Evolutionary conservation across 2,113 vertebrate species (phyloP).

Genomic region (Channa maculata): DNA sequence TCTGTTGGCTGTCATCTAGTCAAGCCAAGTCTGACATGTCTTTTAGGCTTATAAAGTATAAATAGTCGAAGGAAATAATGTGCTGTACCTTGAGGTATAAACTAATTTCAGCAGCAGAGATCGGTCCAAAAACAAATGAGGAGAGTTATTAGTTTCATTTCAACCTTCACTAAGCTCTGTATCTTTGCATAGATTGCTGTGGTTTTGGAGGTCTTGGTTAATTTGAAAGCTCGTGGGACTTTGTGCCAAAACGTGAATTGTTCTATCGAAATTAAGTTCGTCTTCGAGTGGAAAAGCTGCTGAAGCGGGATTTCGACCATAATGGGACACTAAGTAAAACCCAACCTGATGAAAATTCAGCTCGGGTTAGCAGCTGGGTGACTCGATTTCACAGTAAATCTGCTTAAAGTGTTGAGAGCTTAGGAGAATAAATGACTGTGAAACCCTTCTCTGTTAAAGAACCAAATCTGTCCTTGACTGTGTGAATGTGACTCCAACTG

Average conservation of each 20-base stretch:
- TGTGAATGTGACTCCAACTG: slow-evolving; percentile 48
- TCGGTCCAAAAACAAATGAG: no score
- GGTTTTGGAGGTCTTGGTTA: background rate
- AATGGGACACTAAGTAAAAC: background rate
- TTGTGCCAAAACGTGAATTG: background rate
- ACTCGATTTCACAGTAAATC: slow-evolving; percentile 42
- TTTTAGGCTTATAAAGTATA: background rate
- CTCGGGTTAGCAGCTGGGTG: slow-evolving; percentile 10
- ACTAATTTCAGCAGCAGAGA: background rate
- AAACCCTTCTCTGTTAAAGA: slow-evolving; percentile 22
- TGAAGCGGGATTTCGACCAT: slow-evolving; percentile 14
- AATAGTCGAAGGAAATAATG: background rate
- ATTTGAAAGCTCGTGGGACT: background rate
- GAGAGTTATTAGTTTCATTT: background rate
- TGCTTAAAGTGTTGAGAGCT: slow-evolving; percentile 29
- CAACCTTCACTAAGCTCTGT: background rate
- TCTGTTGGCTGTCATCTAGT: slow-evolving; percentile 7
- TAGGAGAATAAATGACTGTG: slow-evolving; percentile 42
- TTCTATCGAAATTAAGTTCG: background rate
- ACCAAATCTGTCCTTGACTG: slow-evolving; percentile 53
- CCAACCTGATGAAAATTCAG: slow-evolving; percentile 31
- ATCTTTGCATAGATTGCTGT: background rate
- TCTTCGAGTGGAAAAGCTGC: background rate
- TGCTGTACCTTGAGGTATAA: no score
- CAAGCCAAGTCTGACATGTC: background rate